Conservation (phyloP, 2,113 vertebrate genomes). For the Gavialis gangeticus region DNA sequence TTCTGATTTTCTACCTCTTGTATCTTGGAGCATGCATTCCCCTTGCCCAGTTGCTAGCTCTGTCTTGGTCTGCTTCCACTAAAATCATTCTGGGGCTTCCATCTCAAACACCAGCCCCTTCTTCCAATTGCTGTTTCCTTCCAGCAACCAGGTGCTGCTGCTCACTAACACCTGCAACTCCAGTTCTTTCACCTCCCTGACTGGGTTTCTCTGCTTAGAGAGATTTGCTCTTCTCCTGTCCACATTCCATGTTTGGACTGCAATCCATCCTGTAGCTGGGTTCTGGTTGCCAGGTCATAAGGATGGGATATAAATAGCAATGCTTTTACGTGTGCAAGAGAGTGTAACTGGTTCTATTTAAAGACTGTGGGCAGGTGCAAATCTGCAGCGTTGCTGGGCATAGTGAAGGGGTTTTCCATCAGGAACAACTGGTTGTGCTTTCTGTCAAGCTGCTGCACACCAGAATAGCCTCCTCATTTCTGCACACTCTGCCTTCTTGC, state of each 20-base stretch:
- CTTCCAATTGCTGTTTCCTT: not conserved
- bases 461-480: rapidly evolving
- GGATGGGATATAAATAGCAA: not conserved
- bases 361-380: not conserved
- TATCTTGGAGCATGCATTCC: not conserved
- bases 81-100: not conserved
- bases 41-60: not conserved
- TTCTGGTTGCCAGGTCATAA: not conserved
- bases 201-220: not conserved
- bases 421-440: not conserved
- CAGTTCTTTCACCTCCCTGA: not conserved
- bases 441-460: not conserved
- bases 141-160: not conserved
- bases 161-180: not conserved
- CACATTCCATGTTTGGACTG: not conserved
- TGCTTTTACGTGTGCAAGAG: not conserved
- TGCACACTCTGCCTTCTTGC: not conserved
- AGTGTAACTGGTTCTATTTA: not conserved
- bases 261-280: not conserved
- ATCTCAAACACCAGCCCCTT: not conserved
- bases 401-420: not conserved
- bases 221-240: not conserved
- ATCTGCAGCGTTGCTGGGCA: not conserved
- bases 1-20: not conserved
- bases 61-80: not conserved